Conservation (phyloP, 2,797 vertebrate species). For the Petrocephalus sullivani region DNA sequence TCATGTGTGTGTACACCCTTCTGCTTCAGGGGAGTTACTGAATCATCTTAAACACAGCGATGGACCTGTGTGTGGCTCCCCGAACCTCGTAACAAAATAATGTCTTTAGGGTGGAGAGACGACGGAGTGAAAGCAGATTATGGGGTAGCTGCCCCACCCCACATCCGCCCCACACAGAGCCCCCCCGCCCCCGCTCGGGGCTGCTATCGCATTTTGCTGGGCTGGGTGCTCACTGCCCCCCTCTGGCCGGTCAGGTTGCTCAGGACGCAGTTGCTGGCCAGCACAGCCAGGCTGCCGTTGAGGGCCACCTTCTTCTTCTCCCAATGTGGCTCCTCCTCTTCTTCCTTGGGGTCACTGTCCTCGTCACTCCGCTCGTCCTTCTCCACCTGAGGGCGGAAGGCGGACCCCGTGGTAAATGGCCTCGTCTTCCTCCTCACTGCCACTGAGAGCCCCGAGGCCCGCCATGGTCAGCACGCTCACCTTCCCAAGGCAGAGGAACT, state of each 20-base stretch:
- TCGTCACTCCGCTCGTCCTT: slow-evolving; percentile 86
- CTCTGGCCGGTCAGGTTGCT: slow-evolving; percentile 57
- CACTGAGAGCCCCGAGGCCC: neutral
- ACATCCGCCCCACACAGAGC: neutral
- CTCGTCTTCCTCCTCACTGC: neutral
- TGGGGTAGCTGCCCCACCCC: neutral
- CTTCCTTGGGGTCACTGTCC: slow-evolving; percentile 69
- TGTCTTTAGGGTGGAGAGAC: neutral
- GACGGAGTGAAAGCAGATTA: neutral
- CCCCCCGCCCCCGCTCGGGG: neutral
- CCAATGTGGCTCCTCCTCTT: slow-evolving; percentile 50
- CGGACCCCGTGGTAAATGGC: neutral
- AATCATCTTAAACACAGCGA: neutral
- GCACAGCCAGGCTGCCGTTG: slow-evolving; percentile 53
- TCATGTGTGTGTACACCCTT: neutral
- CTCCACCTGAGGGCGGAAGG: slow-evolving; percentile 61
- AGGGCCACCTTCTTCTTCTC: slow-evolving; percentile 48
- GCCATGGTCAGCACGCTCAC: slow-evolving; percentile 49
- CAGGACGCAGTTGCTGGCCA: slow-evolving; percentile 59
- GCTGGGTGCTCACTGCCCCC: slow-evolving; percentile 40
- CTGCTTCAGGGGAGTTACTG: neutral
- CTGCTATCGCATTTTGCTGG: slow-evolving; percentile 48
- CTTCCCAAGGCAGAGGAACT: slow-evolving; percentile 70
- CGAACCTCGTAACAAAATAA: neutral
- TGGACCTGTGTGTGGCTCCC: neutral